phyloP scores from a whole-genome alignment of 2,888 invertebrate species.

The Metalampra italica region DNA sequence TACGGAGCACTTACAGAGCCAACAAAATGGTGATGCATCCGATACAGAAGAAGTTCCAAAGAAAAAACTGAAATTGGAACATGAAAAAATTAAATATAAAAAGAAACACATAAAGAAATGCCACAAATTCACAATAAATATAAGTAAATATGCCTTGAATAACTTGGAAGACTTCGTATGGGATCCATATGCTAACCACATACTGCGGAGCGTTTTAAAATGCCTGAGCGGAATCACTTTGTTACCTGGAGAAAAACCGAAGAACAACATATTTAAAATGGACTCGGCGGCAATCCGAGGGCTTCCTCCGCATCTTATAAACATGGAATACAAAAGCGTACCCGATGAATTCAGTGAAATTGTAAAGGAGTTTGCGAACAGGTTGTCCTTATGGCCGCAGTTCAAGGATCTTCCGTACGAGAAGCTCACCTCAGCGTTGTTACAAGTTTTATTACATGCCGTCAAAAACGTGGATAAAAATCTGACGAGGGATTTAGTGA shows the following conservation, averaged over 20 bases:
- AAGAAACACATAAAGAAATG: constrained; percentile 76
- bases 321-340: constrained; percentile 65
- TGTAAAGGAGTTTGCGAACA: constrained; percentile 80
- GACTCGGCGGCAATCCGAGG: constrained; percentile 44
- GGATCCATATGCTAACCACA: constrained; percentile 87
- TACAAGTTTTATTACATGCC: constrained; percentile 82
- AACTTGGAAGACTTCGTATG: constrained; percentile 91
- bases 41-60: constrained; percentile 38
- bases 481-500: constrained; percentile 71
- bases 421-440: constrained; percentile 83
- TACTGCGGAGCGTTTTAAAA: constrained; percentile 85
- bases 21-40: constrained; percentile 15
- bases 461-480: constrained; percentile 79
- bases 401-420: constrained; percentile 84
- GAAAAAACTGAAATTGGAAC: constrained; percentile 41
- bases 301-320: constrained; percentile 56
- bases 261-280: constrained; percentile 50
- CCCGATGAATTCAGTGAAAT: constrained; percentile 80
- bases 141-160: constrained; percentile 87
- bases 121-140: constrained; percentile 82
- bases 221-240: constrained; percentile 83
- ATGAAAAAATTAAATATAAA: constrained; percentile 40
- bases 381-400: constrained; percentile 86
- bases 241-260: constrained; percentile 64
- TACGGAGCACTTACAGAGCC: constrained; percentile 47